Evolutionary conservation across 1,140 invertebrate genomes (phyloP).

Genomic region (Papilio aristodemus): DNA sequence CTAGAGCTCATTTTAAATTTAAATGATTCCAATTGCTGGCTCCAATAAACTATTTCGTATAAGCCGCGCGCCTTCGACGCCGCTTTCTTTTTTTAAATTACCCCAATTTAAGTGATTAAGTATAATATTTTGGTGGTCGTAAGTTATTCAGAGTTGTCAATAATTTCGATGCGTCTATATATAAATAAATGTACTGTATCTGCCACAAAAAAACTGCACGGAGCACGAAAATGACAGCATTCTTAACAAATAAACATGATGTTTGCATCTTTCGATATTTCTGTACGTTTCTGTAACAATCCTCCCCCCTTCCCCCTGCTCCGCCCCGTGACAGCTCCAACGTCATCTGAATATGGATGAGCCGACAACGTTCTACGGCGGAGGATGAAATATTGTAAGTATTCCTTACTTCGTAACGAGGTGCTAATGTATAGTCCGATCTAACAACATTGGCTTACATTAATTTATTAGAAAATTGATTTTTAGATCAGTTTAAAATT

Average conservation of each 20-base stretch:
- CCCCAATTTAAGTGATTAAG: constrained; percentile 22
- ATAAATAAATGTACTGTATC: not conserved
- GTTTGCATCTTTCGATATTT: too few relatives aligned
- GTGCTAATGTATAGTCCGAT: not conserved
- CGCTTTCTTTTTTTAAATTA: constrained; percentile 33
- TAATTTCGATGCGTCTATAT: not conserved
- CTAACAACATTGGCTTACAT: not conserved
- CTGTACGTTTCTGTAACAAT: too few relatives aligned
- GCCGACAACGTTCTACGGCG: not conserved
- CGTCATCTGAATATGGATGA: not conserved
- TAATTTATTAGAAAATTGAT: too few relatives aligned
- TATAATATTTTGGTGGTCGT: not conserved
- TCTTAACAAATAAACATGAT: too few relatives aligned
- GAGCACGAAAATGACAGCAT: too few relatives aligned
- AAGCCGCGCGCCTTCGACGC: constrained; percentile 16
- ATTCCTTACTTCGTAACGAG: not conserved
- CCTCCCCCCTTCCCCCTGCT: too few relatives aligned
- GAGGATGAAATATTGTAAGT: not conserved
- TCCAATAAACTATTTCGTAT: constrained; percentile 29
- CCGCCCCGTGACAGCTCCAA: too few relatives aligned
- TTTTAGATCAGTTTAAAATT: too few relatives aligned
- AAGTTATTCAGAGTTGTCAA: not conserved
- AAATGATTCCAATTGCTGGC: constrained; percentile 21
- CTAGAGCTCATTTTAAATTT: constrained; percentile 27
- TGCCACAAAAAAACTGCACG: not conserved